Evolutionary conservation across 2,888 invertebrate species (phyloP).

Genomic region (Cheilosia scutellata): DNA sequence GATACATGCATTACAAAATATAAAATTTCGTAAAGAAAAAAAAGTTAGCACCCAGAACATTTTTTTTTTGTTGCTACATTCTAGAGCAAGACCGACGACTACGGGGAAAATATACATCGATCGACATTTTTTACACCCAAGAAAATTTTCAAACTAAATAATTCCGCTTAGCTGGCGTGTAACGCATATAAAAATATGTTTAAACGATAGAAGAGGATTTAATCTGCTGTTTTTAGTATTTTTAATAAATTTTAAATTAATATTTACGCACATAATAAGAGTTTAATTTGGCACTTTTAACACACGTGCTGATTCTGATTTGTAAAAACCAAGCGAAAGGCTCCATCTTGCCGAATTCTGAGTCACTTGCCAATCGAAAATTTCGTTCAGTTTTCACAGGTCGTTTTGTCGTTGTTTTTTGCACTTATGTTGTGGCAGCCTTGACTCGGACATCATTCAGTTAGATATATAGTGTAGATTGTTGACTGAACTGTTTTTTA

Average conservation of each 20-base stretch:
- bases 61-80: slow-evolving; percentile 55
- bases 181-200: slow-evolving; percentile 15
- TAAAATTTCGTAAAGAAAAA: slow-evolving; percentile 18
- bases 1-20: slow-evolving; percentile 19
- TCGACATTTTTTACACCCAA: slow-evolving; percentile 71
- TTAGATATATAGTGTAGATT: too few relatives aligned
- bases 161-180: background rate
- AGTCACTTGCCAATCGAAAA: slow-evolving; percentile 79
- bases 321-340: slow-evolving; percentile 84
- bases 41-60: slow-evolving; percentile 49
- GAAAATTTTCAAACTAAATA: slow-evolving; percentile 34
- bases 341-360: slow-evolving; percentile 83
- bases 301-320: slow-evolving; percentile 84
- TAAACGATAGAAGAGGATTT: slow-evolving; percentile 60
- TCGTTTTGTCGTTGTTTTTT: slow-evolving; percentile 55
- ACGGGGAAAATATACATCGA: slow-evolving; percentile 69
- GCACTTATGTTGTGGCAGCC: slow-evolving; percentile 28
- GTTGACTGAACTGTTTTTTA: too few relatives aligned
- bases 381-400: slow-evolving; percentile 77
- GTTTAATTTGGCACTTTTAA: slow-evolving; percentile 84
- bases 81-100: slow-evolving; percentile 62
- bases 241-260: slow-evolving; percentile 63
- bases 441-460: slow-evolving; percentile 27
- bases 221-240: slow-evolving; percentile 45
- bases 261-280: slow-evolving; percentile 83